Percentiles rank a stretch among this genome's conserved stretches.
Evolutionary conservation across 2,797 vertebrate species (phyloP).

Genomic region (Lithobates sylvaticus): DNA sequence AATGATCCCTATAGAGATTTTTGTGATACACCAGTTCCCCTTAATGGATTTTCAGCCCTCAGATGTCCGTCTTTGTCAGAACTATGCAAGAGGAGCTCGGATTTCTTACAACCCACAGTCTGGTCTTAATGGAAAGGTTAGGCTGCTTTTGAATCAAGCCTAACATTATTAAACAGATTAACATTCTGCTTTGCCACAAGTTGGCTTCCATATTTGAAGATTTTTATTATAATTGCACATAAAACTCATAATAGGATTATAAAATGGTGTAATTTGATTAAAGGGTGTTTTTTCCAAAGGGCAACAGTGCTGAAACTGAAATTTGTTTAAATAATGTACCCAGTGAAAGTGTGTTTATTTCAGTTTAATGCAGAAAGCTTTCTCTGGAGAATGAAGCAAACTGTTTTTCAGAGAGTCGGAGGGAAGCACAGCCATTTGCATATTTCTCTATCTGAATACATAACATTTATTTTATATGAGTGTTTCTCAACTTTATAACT

Average conservation of each 20-base stretch:
- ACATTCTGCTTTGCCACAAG: conserved; percentile 45
- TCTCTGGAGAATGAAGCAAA: background rate
- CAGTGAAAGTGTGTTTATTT: conserved; percentile 19
- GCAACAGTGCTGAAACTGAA: conserved; percentile 42
- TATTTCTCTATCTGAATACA: no score
- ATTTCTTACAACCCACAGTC: background rate
- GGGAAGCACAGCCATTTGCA: no score
- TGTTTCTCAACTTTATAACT: no score
- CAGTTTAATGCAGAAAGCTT: background rate
- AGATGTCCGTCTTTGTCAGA: conserved; percentile 10
- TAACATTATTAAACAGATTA: conserved; percentile 59
- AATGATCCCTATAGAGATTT: conserved; percentile 24
- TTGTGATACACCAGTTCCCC: conserved; percentile 9
- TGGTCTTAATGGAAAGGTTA: conserved; percentile 44
- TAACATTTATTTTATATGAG: no score
- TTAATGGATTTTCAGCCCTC: conserved; percentile 11
- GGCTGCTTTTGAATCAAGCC: conserved; percentile 40
- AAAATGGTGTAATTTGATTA: conserved; percentile 57
- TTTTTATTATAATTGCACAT: conserved; percentile 59
- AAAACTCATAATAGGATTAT: conserved; percentile 60
- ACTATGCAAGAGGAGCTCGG: background rate
- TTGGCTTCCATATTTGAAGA: conserved; percentile 47
- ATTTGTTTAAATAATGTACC: conserved; percentile 48
- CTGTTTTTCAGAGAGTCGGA: no score
- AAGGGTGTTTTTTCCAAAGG: conserved; percentile 47